Conservation (phyloP, 2,797 vertebrate species). For the Gymnopithys bicolor region DNA sequence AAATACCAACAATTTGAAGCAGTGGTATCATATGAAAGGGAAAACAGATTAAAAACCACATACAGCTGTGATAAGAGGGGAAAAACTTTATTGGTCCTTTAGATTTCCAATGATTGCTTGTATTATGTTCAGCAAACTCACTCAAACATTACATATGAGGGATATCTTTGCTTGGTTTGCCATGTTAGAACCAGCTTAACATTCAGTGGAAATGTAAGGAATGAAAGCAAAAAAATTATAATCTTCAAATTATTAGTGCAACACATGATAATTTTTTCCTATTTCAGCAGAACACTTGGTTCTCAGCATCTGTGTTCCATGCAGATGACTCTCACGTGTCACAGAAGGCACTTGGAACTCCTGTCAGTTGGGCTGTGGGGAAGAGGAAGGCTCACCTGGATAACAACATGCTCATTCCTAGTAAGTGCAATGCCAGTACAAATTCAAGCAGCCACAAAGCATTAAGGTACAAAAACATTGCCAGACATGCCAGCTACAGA, state of each 20-base stretch:
- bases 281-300: not conserved
- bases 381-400: not conserved
- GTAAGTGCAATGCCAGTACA: not conserved
- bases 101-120: conserved; percentile 2
- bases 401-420: not conserved
- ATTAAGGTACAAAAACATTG: not conserved
- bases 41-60: not conserved
- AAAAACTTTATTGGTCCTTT: conserved; percentile 67
- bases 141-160: conserved; percentile 10
- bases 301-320: not conserved
- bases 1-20: not conserved
- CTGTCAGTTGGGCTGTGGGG: not conserved
- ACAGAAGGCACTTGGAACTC: conserved; percentile 60
- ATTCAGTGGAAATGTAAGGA: conserved; percentile 27
- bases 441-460: conserved; percentile 18
- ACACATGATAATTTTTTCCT: not conserved
- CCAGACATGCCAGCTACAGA: not conserved
- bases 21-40: not conserved
- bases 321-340: not conserved
- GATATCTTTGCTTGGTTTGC: conserved; percentile 6
- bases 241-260: not conserved
- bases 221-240: conserved; percentile 19
- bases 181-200: conserved; percentile 33
- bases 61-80: not conserved
- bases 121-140: not conserved